Conservation (phyloP, 2,797 vertebrate genomes). For the Sebastes matsubarae region DNA sequence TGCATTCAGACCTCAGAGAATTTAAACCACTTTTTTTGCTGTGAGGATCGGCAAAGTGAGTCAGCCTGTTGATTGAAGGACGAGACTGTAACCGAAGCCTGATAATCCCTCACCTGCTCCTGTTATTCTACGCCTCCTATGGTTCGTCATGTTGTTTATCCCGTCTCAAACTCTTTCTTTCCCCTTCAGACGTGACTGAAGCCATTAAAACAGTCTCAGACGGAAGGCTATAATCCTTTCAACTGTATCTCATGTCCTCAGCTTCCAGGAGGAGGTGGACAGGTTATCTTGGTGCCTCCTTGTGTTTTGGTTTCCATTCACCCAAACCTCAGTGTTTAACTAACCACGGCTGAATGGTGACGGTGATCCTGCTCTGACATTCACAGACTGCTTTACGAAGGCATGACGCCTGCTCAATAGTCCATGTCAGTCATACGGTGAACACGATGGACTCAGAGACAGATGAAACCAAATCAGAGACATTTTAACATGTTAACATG, state of each 20-base stretch:
- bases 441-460: not conserved
- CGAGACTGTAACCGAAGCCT: slow-evolving; percentile 18
- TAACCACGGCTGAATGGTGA: not conserved
- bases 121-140: not conserved
- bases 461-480: not conserved
- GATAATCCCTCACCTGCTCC: slow-evolving; percentile 39
- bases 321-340: not conserved
- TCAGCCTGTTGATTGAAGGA: not conserved
- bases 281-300: slow-evolving; percentile 7
- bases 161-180: not conserved
- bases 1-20: not conserved
- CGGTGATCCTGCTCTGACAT: not conserved
- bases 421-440: not conserved
- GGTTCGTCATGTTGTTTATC: slow-evolving; percentile 7
- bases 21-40: not conserved
- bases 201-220: slow-evolving; percentile 24
- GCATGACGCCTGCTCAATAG: not conserved
- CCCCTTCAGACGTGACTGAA: not conserved
- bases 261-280: not conserved
- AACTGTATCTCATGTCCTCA: slow-evolving; percentile 12
- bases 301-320: slow-evolving; percentile 35
- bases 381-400: not conserved
- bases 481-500: not conserved
- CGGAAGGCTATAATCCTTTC: slow-evolving; percentile 21
- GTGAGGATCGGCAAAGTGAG: not conserved